Evolutionary conservation across 1,140 invertebrate species (phyloP), one percentile per base, ranked within the genome.

Genomic region (Drosophila orena): DNA sequence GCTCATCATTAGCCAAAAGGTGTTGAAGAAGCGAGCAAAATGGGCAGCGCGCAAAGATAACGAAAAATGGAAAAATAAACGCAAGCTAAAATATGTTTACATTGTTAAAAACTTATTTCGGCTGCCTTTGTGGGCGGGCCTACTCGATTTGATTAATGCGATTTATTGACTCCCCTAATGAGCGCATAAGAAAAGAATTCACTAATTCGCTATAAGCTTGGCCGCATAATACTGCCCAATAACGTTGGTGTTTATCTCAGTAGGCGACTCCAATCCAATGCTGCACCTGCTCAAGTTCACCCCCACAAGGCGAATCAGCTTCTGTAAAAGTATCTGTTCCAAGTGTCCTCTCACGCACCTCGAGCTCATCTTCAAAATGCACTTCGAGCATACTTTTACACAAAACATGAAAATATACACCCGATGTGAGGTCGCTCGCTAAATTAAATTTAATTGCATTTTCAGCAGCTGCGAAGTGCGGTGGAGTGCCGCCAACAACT

Each of bases 1-100:
- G 79, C 59, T 77, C 84, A 83, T 88, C 83, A 88, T 88, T 79
- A 88, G 83, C 79, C 84, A 83, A 83, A 77, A 72, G 57, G 50
- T 69, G 55, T 71, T 71, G 66, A 59, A 70, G 56, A 75, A 64
- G 78, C 58, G 38, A 44, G 42, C 65, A 50, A 74, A 57, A 66
- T 58, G 44, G 43, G 38, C 43, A 71, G 34, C 56, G 34, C 56
- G 52, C 17, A 64, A 24, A 55, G 46, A 61, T 35, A 56, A 49
- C 69, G 12, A 46, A 35, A 58, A 24, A 49, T 11, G 47, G 65
- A 70, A 60, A 70, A 70, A 62, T 50, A 73, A 56, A 43, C 34
- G 56, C 27, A n/a, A 15, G 10, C 20, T 44, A 24, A 42, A 24
- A 38, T 24, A 40, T 22, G 17, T 37, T 55, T 38, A 68, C 55